Percentiles rank a stretch among this genome's conserved stretches.
Conservation (phyloP, 2,113 vertebrate species). For the Crotophaga sulcirostris region DNA sequence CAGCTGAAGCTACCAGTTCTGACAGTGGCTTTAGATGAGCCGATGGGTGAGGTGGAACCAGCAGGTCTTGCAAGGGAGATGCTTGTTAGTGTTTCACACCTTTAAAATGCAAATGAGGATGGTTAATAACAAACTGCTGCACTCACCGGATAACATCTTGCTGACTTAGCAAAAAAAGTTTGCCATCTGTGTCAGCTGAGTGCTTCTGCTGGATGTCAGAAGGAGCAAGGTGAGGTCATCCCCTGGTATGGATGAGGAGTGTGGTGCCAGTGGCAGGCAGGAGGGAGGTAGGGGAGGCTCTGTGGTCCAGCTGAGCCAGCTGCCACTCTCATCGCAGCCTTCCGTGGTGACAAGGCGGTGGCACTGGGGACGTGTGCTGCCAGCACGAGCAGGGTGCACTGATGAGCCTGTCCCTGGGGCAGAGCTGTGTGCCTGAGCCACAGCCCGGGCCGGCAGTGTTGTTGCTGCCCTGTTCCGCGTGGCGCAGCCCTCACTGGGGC, state of each 20-base stretch:
- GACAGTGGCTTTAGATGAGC: background rate
- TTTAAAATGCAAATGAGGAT: background rate
- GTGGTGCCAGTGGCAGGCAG: background rate
- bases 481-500: too few relatives aligned
- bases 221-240: background rate
- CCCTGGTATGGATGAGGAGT: accelerated
- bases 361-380: background rate
- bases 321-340: too few relatives aligned
- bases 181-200: too few relatives aligned
- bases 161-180: background rate
- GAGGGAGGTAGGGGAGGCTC: too few relatives aligned
- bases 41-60: background rate
- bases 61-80: background rate
- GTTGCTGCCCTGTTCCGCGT: too few relatives aligned
- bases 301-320: too few relatives aligned
- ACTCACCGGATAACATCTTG: background rate
- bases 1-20: background rate
- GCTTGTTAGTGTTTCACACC: background rate
- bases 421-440: too few relatives aligned
- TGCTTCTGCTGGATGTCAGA: background rate
- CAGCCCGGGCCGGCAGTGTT: too few relatives aligned
- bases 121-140: background rate
- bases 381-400: background rate
- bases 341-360: too few relatives aligned
- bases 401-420: too few relatives aligned